phyloP scores from a whole-genome alignment of 2,113 vertebrate species.

The Ellobius talpinus region DNA sequence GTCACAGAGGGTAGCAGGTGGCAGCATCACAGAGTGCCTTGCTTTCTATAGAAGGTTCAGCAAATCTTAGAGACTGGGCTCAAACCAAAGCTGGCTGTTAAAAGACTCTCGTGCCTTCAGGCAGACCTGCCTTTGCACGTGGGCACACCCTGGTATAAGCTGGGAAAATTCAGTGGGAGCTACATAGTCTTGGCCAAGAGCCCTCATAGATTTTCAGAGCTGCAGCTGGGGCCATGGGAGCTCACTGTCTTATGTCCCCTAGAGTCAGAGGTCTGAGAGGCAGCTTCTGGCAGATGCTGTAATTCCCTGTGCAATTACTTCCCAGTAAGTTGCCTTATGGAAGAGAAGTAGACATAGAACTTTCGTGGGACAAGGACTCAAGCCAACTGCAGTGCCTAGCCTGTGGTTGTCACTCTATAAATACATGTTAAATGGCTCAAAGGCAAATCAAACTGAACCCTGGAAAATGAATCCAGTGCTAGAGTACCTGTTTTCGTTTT shows the following conservation, averaged over 20 bases:
- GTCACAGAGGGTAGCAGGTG: background rate
- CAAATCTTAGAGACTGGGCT: background rate
- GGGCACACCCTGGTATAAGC: background rate
- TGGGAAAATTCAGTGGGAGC: background rate
- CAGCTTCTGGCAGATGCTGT: background rate
- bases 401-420: conserved; percentile 25
- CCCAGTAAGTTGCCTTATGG: background rate
- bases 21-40: background rate
- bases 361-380: background rate
- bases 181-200: background rate
- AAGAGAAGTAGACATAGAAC: conserved; percentile 4
- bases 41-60: background rate
- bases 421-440: conserved; percentile 25
- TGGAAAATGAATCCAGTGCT: background rate
- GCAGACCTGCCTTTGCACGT: background rate
- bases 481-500: conserved; percentile 55
- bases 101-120: background rate
- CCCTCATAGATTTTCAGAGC: background rate
- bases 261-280: background rate
- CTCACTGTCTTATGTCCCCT: background rate
- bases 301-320: background rate
- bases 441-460: background rate
- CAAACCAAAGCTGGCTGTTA: conserved; percentile 23
- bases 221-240: background rate
- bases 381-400: conserved; percentile 33